Evolutionary conservation across 2,888 invertebrate species (phyloP).

Genomic region (Melolontha melolontha): DNA sequence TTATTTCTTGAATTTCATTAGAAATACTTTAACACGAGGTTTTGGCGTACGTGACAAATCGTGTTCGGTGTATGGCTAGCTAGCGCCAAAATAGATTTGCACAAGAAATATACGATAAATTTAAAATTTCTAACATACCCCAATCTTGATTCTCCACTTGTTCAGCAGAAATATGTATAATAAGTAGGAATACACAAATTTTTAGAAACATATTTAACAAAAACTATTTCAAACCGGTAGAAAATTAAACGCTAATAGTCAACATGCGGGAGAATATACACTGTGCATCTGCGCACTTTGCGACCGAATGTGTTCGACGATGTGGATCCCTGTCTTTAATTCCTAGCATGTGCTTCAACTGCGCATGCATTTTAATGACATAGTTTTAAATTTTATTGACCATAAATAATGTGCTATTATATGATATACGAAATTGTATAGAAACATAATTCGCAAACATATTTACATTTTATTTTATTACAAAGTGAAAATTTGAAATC

Average conservation of each 20-base stretch:
- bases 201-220: constrained; percentile 22
- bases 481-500: constrained; percentile 13
- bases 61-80: constrained; percentile 50
- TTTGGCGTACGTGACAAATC: constrained; percentile 53
- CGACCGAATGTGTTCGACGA: constrained; percentile 26
- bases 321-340: constrained; percentile 27
- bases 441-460: neutral
- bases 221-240: constrained; percentile 22
- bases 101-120: constrained; percentile 47
- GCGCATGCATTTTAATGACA: constrained; percentile 7
- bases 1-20: constrained; percentile 12
- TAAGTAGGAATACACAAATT: constrained; percentile 30
- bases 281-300: constrained; percentile 38
- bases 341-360: constrained; percentile 25
- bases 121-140: constrained; percentile 57
- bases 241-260: constrained; percentile 29
- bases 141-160: constrained; percentile 53
- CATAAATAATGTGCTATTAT: neutral
- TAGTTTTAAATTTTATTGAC: constrained; percentile 2
- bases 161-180: constrained; percentile 24
- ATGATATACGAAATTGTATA: neutral
- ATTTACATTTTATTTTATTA: neutral
- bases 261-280: constrained; percentile 20
- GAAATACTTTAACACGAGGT: constrained; percentile 42
- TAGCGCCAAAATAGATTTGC: constrained; percentile 54